These are phyloP conservation scores for Sericinus montela DNA, from an alignment of 2,888 invertebrate species.

Conservation along the genomic window DNA sequence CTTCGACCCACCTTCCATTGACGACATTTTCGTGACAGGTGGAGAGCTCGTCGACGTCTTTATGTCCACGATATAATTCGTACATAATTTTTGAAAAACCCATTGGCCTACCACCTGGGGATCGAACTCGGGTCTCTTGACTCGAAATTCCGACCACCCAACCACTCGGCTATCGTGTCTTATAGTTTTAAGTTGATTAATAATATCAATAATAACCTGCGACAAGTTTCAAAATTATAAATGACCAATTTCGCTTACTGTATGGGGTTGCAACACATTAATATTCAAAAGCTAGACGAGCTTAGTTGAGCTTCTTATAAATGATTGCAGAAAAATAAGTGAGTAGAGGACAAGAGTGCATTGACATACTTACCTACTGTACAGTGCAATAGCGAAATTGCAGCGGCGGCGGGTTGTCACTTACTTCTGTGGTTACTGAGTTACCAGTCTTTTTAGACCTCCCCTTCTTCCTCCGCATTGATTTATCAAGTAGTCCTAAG, in stretches of 20 bases:
- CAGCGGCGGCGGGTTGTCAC: conserved; percentile 57
- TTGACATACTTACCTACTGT: conserved; percentile 77
- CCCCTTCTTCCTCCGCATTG: conserved; percentile 28
- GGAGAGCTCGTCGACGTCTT: too few species aligned
- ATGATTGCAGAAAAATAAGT: conserved; percentile 62
- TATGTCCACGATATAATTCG: too few species aligned
- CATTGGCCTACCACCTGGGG: too few species aligned
- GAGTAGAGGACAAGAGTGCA: conserved; percentile 71
- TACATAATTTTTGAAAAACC: too few species aligned
- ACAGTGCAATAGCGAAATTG: conserved; percentile 69
- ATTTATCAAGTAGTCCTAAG: conserved; percentile 28
- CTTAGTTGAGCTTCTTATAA: conserved; percentile 59
- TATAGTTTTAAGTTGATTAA: too few species aligned
- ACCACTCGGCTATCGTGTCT: too few species aligned
- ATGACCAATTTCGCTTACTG: not conserved
- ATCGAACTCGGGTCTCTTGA: too few species aligned
- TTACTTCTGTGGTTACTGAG: conserved; percentile 53
- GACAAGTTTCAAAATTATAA: too few species aligned
- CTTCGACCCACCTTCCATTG: too few species aligned
- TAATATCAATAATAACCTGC: too few species aligned
- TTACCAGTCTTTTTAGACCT: conserved; percentile 50
- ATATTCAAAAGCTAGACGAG: conserved; percentile 40
- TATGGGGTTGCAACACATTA: conserved; percentile 13
- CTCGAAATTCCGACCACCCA: too few species aligned
- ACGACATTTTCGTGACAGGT: too few species aligned